These are phyloP conservation scores for Paramormyrops hopkinsi DNA, from an alignment of 2,797 vertebrate species.

Conservation along the genomic window DNA sequence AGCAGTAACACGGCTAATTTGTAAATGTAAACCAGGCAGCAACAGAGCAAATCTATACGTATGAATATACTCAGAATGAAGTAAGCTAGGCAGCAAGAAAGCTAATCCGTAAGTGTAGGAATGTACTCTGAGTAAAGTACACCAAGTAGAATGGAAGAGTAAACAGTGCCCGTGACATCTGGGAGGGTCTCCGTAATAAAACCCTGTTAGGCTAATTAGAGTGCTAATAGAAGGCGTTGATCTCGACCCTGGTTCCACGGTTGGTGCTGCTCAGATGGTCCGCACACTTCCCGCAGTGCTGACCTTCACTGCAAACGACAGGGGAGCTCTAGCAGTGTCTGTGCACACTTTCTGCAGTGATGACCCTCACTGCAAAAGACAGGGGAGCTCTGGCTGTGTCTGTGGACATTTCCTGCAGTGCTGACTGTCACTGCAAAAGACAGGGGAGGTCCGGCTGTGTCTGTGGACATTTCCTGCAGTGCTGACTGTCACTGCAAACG, in stretches of 20 bases:
- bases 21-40: background rate
- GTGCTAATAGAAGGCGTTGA: background rate
- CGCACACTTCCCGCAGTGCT: background rate
- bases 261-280: background rate
- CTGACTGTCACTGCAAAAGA: too few relatives aligned
- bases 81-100: background rate
- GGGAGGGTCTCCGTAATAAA: background rate
- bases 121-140: background rate
- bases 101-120: background rate
- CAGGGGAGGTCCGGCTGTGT: background rate
- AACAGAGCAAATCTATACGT: background rate
- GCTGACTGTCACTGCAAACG: background rate
- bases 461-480: background rate
- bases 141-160: background rate
- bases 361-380: background rate
- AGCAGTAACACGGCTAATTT: background rate
- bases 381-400: background rate
- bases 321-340: background rate
- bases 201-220: background rate
- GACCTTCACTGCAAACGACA: background rate
- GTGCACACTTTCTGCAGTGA: background rate
- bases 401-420: background rate
- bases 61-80: background rate
- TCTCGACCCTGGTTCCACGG: background rate
- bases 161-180: background rate